These are phyloP conservation scores for Theristicus caerulescens DNA, from an alignment of 2,113 vertebrate species.

Conservation along the genomic window DNA sequence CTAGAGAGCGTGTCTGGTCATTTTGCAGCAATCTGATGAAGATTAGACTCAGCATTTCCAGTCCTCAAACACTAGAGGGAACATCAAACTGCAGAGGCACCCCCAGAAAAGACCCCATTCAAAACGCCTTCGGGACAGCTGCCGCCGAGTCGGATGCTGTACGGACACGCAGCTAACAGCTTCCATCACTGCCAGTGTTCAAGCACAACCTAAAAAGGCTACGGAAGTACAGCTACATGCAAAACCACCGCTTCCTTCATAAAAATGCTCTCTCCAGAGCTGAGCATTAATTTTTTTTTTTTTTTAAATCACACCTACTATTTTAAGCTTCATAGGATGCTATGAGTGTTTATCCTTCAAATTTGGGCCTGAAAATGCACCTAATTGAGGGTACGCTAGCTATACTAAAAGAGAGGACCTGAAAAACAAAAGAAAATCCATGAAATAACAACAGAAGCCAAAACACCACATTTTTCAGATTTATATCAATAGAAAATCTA, in stretches of 20 bases:
- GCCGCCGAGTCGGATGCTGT: fast-evolving
- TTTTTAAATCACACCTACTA: background rate
- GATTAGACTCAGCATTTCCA: slow-evolving; percentile 10
- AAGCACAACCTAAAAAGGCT: background rate
- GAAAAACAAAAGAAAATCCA: background rate
- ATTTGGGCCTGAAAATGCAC: background rate
- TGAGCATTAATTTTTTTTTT: background rate
- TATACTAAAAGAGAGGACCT: background rate
- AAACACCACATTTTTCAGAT: background rate
- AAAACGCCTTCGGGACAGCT: background rate
- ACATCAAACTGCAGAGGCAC: slow-evolving; percentile 27
- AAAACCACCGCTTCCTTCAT: background rate
- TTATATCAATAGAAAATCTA: background rate
- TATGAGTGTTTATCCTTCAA: background rate
- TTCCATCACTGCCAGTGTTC: background rate
- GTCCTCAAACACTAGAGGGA: slow-evolving; percentile 44
- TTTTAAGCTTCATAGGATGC: background rate
- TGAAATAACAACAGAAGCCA: background rate
- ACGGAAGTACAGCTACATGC: background rate
- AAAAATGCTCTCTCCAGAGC: background rate
- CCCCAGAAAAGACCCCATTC: background rate
- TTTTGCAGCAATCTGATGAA: background rate
- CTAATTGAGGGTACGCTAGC: background rate
- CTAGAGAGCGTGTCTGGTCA: background rate
- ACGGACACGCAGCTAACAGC: fast-evolving